Evolutionary conservation across 2,113 vertebrate species (phyloP).

Genomic region (Bothrops jararaca): DNA sequence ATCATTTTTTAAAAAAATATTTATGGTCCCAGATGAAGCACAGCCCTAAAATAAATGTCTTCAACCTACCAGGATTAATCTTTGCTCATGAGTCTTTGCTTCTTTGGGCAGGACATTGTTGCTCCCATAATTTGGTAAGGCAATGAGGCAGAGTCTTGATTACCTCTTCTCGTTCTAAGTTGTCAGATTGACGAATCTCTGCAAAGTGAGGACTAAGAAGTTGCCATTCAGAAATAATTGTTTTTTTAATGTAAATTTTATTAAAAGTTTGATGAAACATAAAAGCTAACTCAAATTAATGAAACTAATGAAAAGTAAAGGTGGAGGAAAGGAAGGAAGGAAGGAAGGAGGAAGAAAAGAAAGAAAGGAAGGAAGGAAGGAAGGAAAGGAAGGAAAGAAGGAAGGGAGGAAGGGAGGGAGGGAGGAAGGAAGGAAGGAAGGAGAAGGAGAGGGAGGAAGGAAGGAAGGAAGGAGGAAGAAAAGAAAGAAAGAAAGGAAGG

Average conservation of each 20-base stretch:
- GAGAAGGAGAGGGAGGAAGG: too few species aligned
- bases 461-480: too few species aligned
- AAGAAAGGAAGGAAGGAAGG: too few species aligned
- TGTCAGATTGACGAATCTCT: neutral
- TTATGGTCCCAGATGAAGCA: neutral
- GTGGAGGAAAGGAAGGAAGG: neutral
- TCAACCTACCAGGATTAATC: neutral
- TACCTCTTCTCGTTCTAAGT: neutral
- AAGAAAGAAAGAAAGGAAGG: too few species aligned
- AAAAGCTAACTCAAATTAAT: neutral
- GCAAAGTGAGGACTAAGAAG: neutral
- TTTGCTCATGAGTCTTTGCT: neutral
- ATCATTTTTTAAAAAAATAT: neutral
- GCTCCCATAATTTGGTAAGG: neutral
- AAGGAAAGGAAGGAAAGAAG: too few species aligned
- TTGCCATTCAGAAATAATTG: neutral
- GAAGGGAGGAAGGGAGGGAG: too few species aligned
- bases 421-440: too few species aligned
- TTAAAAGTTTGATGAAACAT: neutral
- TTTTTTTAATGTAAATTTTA: neutral
- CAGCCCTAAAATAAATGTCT: neutral
- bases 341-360: too few species aligned
- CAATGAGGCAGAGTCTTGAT: neutral
- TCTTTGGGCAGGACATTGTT: neutral
- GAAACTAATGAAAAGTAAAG: neutral